Conservation (phyloP, 2,797 vertebrate species). For the Tragopan temminckii region DNA sequence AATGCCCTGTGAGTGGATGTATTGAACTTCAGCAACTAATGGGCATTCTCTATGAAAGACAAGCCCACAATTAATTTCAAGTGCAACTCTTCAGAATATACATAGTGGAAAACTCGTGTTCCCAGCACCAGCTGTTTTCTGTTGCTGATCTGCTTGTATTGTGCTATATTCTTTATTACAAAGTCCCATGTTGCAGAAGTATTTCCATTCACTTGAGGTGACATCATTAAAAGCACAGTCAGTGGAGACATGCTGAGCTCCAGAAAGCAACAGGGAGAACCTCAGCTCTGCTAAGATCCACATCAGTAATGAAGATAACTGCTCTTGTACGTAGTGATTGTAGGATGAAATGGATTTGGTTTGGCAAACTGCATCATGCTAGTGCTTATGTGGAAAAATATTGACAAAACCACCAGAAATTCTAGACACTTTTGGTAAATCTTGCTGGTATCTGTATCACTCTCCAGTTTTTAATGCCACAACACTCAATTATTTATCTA, state of each 20-base stretch:
- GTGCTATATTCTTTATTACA: neutral
- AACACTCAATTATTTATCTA: neutral
- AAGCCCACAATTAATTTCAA: neutral
- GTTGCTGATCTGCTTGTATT: neutral
- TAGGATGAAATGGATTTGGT: neutral
- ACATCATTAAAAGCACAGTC: neutral
- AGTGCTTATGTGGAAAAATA: neutral
- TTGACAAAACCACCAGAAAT: neutral
- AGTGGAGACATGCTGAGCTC: neutral
- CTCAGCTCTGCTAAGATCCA: neutral
- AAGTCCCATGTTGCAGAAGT: neutral
- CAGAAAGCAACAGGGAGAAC: neutral
- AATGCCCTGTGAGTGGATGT: neutral
- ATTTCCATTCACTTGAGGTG: neutral
- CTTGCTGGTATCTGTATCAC: neutral
- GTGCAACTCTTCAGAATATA: neutral
- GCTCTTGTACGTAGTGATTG: neutral
- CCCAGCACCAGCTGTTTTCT: neutral
- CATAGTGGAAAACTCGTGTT: accelerated
- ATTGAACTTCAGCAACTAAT: neutral
- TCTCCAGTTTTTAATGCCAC: neutral
- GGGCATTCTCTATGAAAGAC: neutral
- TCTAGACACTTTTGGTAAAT: neutral
- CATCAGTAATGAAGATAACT: neutral
- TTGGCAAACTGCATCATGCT: neutral